Conservation (phyloP, 2,113 vertebrate species). For the Stegostoma tigrinum region DNA sequence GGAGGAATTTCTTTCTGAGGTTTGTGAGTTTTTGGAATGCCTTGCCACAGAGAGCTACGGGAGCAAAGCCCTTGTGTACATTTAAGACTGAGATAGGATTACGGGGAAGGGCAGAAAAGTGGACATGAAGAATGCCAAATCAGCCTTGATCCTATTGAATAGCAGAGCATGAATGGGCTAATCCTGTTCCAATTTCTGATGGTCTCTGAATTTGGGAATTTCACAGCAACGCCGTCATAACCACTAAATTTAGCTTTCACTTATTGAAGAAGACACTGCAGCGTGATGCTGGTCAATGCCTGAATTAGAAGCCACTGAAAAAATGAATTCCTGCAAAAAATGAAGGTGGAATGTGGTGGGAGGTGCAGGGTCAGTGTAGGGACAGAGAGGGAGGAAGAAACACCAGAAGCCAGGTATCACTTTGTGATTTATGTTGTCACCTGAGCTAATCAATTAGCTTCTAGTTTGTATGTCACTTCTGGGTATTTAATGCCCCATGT, state of each 20-base stretch:
- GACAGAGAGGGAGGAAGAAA: neutral
- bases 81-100: too few species aligned
- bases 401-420: neutral
- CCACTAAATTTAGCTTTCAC: neutral
- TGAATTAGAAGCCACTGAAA: neutral
- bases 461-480: neutral
- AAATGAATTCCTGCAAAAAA: neutral
- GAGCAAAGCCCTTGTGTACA: too few species aligned
- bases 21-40: too few species aligned
- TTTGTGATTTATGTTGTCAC: neutral
- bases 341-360: neutral
- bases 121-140: neutral
- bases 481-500: constrained; percentile 8
- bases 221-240: neutral
- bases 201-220: too few species aligned
- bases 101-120: neutral
- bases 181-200: too few species aligned
- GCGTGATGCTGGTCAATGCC: neutral
- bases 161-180: too few species aligned
- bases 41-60: too few species aligned
- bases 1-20: too few species aligned
- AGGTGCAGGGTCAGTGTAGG: neutral
- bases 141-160: too few species aligned
- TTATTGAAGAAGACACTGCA: neutral
- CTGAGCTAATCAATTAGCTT: constrained; percentile 6